phyloP scores from a whole-genome alignment of 2,797 vertebrate species.

The Malacoraja senta region DNA sequence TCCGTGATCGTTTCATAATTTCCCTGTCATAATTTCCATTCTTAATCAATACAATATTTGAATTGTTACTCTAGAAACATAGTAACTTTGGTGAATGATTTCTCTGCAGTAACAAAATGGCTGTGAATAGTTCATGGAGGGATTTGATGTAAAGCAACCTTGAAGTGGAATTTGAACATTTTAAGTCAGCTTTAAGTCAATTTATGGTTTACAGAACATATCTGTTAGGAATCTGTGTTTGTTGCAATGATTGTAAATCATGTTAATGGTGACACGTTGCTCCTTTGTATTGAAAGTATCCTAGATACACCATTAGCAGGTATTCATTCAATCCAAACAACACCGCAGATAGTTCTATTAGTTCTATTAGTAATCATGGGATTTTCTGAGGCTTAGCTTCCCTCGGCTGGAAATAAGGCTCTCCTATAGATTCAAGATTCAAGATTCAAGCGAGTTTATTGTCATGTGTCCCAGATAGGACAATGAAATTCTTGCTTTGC shows the following conservation, averaged over 20 bases:
- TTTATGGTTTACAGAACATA: neutral
- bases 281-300: neutral
- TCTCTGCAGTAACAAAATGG: neutral
- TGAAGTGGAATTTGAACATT: neutral
- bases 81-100: neutral
- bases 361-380: neutral
- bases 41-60: too few relatives aligned
- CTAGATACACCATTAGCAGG: neutral
- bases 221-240: conserved; percentile 22
- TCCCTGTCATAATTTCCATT: too few relatives aligned
- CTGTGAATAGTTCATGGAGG: neutral
- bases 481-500: too few relatives aligned
- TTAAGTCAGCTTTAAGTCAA: conserved; percentile 17
- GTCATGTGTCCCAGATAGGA: too few relatives aligned
- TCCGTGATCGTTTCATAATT: too few relatives aligned
- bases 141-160: neutral
- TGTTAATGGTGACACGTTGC: neutral
- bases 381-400: neutral
- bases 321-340: conserved; percentile 2
- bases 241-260: conserved; percentile 23
- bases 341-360: neutral
- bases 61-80: neutral
- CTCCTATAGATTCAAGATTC: too few relatives aligned
- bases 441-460: too few relatives aligned
- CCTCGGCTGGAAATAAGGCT: neutral